A percentile compares a stretch with the other conserved stretches of the same genome.
These are phyloP conservation scores for Tupaia tana DNA, from an alignment of 2,113 vertebrate genomes.

Conservation along the genomic window DNA sequence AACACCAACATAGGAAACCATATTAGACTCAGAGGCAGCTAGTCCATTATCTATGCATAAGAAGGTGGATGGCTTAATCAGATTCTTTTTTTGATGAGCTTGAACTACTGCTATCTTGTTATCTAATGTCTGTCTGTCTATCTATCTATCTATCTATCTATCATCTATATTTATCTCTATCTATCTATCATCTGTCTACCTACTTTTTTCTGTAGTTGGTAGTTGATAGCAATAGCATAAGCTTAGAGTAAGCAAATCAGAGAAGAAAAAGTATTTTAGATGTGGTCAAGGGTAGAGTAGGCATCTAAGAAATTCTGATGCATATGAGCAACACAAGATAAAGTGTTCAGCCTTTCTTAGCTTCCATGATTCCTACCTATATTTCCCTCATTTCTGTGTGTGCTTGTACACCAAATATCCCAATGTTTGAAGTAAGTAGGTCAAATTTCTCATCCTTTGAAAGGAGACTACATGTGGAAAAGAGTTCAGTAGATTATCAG, in stretches of 20 bases:
- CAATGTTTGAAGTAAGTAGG: background rate
- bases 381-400: background rate
- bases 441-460: background rate
- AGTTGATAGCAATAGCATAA: background rate
- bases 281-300: background rate
- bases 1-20: background rate
- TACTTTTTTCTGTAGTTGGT: background rate
- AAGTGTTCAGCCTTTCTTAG: background rate
- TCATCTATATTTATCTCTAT: background rate
- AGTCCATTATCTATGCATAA: background rate
- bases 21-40: background rate
- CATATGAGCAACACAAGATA: background rate
- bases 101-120: background rate
- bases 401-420: background rate
- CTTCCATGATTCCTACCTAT: background rate
- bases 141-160: background rate
- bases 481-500: background rate
- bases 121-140: background rate
- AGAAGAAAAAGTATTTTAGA: background rate
- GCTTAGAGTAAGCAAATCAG: background rate
- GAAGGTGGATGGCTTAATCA: background rate
- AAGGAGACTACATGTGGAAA: background rate
- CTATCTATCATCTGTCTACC: background rate
- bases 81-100: background rate
- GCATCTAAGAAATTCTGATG: background rate